Percentiles rank a stretch among this genome's conserved stretches.
phyloP scores from a whole-genome alignment of 2,888 invertebrate species.

The Hipparchia semele region DNA sequence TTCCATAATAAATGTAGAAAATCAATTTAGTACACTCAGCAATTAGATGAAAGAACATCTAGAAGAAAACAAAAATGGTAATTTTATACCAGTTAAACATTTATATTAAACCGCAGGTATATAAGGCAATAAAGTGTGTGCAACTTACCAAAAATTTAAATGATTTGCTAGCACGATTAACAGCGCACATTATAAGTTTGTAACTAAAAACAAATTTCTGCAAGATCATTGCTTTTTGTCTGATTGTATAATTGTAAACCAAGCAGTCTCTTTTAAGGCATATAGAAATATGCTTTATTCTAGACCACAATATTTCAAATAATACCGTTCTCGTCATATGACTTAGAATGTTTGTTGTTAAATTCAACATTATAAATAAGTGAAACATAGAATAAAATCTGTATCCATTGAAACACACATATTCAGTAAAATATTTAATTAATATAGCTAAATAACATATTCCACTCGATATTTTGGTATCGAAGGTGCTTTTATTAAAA shows the following conservation, averaged over 20 bases:
- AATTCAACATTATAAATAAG: neutral
- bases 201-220: neutral
- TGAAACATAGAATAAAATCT: constrained; percentile 11
- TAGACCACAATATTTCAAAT: constrained; percentile 27
- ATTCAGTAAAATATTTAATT: constrained; percentile 8
- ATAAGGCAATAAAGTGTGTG: neutral
- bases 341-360: constrained; percentile 21
- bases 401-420: constrained; percentile 1
- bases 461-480: constrained; percentile 7
- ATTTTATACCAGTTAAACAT: neutral
- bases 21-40: constrained; percentile 3
- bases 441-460: constrained; percentile 4
- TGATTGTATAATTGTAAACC: neutral
- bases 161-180: constrained; percentile 8
- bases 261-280: neutral
- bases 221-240: neutral
- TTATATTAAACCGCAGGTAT: neutral
- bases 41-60: constrained; percentile 6
- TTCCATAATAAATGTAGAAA: constrained; percentile 19
- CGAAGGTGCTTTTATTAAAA: constrained; percentile 16
- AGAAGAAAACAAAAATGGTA: neutral
- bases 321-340: constrained; percentile 15
- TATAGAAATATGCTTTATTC: constrained; percentile 15
- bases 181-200: constrained; percentile 1
- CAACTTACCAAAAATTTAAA: constrained; percentile 5